Conservation (phyloP, 2,888 invertebrate species). For the Drosophila longiperda region DNA sequence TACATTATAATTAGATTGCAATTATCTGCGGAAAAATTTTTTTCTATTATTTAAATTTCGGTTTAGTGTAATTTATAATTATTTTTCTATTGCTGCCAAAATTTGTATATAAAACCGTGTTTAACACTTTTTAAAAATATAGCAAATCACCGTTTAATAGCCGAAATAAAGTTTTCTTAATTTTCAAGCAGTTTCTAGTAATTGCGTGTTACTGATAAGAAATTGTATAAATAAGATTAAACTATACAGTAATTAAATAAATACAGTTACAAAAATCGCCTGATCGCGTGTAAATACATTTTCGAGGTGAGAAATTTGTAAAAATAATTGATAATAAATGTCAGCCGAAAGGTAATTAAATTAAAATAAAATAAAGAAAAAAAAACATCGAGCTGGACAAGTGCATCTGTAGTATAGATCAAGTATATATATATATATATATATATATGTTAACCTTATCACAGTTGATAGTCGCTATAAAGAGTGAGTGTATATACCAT, state of each 20-base stretch:
- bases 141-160: slow-evolving; percentile 6
- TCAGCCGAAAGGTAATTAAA: slow-evolving; percentile 45
- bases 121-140: slow-evolving; percentile 13
- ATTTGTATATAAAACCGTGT: slow-evolving; percentile 54
- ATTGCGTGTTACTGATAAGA: slow-evolving; percentile 25
- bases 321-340: slow-evolving; percentile 66
- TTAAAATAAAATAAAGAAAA: slow-evolving; percentile 1
- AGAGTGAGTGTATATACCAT: slow-evolving; percentile 25
- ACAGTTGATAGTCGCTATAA: slow-evolving; percentile 30
- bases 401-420: slow-evolving; percentile 28
- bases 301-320: slow-evolving; percentile 65
- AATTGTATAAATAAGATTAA: slow-evolving; percentile 56
- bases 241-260: slow-evolving; percentile 27
- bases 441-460: slow-evolving; percentile 38
- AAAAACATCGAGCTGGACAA: slow-evolving; percentile 21
- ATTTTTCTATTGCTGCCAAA: slow-evolving; percentile 27
- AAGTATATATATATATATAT: slow-evolving; percentile 17
- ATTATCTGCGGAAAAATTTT: neutral
- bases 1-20: neutral
- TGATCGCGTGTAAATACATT: slow-evolving; percentile 70
- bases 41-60: neutral
- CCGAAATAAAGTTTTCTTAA: slow-evolving; percentile 2
- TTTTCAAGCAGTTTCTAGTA: slow-evolving; percentile 5
- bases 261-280: slow-evolving; percentile 54
- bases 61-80: neutral